Evolutionary conservation across 2,797 vertebrate species (phyloP).

Genomic region (Sebastes alutus): DNA sequence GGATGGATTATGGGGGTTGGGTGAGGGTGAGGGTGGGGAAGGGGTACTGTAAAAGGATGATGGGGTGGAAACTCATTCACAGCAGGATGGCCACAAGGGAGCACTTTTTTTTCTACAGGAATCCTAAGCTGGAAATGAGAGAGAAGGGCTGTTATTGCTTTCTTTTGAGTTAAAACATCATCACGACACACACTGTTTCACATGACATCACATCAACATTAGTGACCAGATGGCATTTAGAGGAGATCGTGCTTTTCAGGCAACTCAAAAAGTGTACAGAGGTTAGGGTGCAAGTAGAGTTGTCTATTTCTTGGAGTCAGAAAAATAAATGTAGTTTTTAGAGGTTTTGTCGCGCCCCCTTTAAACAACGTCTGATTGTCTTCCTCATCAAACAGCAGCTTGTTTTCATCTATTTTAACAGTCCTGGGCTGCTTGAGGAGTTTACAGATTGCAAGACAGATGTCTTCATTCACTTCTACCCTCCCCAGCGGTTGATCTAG

Average conservation of each 20-base stretch:
- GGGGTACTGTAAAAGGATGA: constrained; percentile 76
- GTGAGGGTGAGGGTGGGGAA: constrained; percentile 56
- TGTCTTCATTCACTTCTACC: constrained; percentile 44
- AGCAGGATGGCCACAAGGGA: constrained; percentile 86
- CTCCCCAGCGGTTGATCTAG: constrained; percentile 27
- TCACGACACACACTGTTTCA: constrained; percentile 61
- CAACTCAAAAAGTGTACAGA: constrained; percentile 3
- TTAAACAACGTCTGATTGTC: constrained; percentile 15
- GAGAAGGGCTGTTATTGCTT: constrained; percentile 90
- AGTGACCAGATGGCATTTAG: constrained; percentile 24
- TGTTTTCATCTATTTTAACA: constrained; percentile 41
- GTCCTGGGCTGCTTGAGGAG: constrained; percentile 32
- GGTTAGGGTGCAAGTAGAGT: constrained; percentile 3
- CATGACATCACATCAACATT: constrained; percentile 58
- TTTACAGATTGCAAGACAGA: constrained; percentile 60
- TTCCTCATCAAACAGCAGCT: constrained; percentile 22
- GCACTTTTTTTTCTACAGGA: constrained; percentile 91
- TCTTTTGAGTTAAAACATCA: constrained; percentile 74
- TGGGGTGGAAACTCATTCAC: constrained; percentile 85
- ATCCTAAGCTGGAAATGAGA: constrained; percentile 97
- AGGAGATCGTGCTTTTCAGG: constrained; percentile 45
- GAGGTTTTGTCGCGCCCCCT: neutral
- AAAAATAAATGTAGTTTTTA: neutral
- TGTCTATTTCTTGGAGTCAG: neutral
- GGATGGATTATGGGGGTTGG: constrained; percentile 54